Conservation (phyloP, 2,888 invertebrate species). For the Nyleta sp. region DNA sequence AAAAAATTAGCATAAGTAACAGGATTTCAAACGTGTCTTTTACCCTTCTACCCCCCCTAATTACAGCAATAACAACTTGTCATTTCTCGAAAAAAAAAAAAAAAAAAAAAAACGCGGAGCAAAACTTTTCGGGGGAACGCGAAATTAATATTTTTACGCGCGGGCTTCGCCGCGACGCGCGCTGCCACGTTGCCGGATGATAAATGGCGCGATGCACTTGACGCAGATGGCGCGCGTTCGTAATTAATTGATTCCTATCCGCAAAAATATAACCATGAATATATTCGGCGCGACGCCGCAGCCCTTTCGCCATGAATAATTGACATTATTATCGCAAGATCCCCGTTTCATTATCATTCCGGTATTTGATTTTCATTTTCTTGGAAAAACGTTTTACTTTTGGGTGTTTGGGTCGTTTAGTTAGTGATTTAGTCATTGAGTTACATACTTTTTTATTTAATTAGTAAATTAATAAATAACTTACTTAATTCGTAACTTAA, state of each 20-base stretch:
- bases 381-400: too few species aligned
- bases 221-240: slow-evolving; percentile 57
- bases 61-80: too few species aligned
- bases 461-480: too few species aligned
- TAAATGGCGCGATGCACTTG: slow-evolving; percentile 58
- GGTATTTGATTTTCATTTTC: slow-evolving; percentile 37
- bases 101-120: background rate
- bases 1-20: too few species aligned
- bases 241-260: slow-evolving; percentile 61
- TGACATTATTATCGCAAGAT: slow-evolving; percentile 44
- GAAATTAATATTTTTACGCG: slow-evolving; percentile 23
- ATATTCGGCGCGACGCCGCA: slow-evolving; percentile 33
- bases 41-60: too few species aligned
- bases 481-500: too few species aligned
- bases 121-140: background rate
- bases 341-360: slow-evolving; percentile 35
- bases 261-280: slow-evolving; percentile 51
- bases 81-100: too few species aligned
- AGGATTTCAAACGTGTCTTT: too few species aligned
- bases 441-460: too few species aligned
- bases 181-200: slow-evolving; percentile 36
- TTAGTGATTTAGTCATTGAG: too few species aligned
- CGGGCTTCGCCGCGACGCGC: background rate
- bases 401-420: too few species aligned
- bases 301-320: slow-evolving; percentile 38